Base-by-base conservation (phyloP, 1,140 invertebrate species). In the Phortica variegata region DNA sequence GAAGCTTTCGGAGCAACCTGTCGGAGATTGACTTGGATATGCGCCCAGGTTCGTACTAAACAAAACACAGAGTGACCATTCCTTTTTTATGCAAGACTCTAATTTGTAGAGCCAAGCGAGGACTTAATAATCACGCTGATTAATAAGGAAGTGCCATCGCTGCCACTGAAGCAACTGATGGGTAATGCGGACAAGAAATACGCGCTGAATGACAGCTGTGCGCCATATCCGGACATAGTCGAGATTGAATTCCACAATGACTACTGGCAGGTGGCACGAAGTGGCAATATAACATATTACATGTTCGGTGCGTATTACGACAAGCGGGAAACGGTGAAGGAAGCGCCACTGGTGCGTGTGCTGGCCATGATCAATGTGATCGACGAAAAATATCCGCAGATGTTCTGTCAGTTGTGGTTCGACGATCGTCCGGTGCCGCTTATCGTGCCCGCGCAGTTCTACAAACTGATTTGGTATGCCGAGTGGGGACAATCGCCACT, bases 401-500 rank as follows among this genome's bases (percentile, higher is more conserved):
- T 69, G 6, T 55, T 33, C 18, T 95, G 92, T 63, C 90, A 93
- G 61, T 79, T 95, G 32, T 95, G 92, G 92, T 92, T 89, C 73
- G 85, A 89, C 29, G 82, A 84, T 12, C 82, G 85, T 26, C 84
- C 83, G 15, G 84, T 87, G 47, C 86, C 87, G 1, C 81, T 87
- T 0, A 81, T 93, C 15, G 83, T 88, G 1, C 85, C 87, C 43
- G 84, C 83, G 2, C 80, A 87, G 23, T 89, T 93, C 65, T 93
- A 94, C 72, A 91, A 90, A 56, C 91, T 93, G 58, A 88, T 93
- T 54, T 96, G 92, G 92, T 87, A 89, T 61, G 83, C 84, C 23
- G 90, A 90, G 70, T 95, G 91, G 90, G 91, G 90, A 8, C 93
- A 93, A 65, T 91, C 91, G 63, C 85, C 89, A 49, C 84, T 91